Evolutionary conservation across 2,113 vertebrate genomes (phyloP).

Genomic region (Triplophysa siluroides): DNA sequence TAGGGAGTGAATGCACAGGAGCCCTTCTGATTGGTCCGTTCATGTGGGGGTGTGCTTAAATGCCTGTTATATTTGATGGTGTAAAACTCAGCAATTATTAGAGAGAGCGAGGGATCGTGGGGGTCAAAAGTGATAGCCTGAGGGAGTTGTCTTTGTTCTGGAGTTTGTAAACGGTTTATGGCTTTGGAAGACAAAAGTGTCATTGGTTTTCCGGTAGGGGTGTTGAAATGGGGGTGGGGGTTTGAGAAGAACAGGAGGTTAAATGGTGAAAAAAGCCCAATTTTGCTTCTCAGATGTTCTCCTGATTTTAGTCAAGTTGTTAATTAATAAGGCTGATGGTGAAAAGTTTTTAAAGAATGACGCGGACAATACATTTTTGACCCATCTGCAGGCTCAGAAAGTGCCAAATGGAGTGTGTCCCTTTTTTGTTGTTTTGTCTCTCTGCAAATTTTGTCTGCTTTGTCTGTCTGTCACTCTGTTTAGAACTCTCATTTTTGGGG

Average conservation of each 20-base stretch:
- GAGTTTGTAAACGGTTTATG: neutral
- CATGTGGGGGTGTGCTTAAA: slow-evolving; percentile 48
- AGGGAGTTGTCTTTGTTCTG: slow-evolving; percentile 9
- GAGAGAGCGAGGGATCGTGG: neutral
- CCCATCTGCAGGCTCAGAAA: neutral
- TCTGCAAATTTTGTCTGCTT: neutral
- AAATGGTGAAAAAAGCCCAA: neutral
- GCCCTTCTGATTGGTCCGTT: slow-evolving; percentile 64
- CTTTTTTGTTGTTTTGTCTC: neutral
- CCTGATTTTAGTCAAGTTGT: neutral
- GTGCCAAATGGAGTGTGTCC: neutral
- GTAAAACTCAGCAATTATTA: slow-evolving; percentile 38
- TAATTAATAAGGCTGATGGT: neutral
- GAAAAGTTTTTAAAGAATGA: slow-evolving; percentile 3
- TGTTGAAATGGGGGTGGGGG: neutral
- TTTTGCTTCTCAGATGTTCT: neutral
- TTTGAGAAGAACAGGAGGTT: neutral
- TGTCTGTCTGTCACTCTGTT: neutral
- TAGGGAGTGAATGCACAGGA: slow-evolving; percentile 50
- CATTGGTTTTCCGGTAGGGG: neutral
- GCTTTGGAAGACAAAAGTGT: slow-evolving; percentile 14
- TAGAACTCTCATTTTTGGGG: neutral
- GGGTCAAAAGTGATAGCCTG: slow-evolving; percentile 1
- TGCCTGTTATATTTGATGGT: slow-evolving; percentile 23
- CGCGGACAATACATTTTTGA: neutral